Percentiles rank a stretch among this genome's conserved stretches.
phyloP scores from a whole-genome alignment of 2,888 invertebrate genomes.

The Synanthedon andrenaeformis region DNA sequence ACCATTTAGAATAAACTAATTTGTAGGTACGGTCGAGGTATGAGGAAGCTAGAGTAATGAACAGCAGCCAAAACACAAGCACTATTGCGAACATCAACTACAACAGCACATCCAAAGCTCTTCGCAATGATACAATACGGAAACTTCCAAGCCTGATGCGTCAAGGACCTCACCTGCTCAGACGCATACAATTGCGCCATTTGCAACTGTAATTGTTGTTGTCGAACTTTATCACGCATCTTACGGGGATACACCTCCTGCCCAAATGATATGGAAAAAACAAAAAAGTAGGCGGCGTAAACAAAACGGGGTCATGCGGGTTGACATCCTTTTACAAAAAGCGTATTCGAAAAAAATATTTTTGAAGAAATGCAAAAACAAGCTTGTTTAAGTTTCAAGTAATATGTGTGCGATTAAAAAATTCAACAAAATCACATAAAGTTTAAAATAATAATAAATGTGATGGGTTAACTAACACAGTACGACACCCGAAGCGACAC shows the following conservation, averaged over 20 bases:
- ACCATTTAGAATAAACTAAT: too few relatives aligned
- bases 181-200: conserved; percentile 69
- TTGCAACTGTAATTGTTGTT: conserved; percentile 74
- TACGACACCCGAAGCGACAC: conserved; percentile 50
- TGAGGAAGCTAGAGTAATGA: conserved; percentile 36
- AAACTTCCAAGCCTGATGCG: neutral
- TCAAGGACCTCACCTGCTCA: conserved; percentile 59
- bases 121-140: conserved; percentile 33
- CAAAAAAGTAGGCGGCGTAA: conserved; percentile 68
- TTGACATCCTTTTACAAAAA: conserved; percentile 35
- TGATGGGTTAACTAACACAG: conserved; percentile 46
- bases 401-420: conserved; percentile 30
- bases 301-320: conserved; percentile 64
- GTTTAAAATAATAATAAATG: conserved; percentile 25
- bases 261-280: conserved; percentile 71
- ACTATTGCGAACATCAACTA: conserved; percentile 40
- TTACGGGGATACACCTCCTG: conserved; percentile 85
- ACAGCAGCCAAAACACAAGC: conserved; percentile 46
- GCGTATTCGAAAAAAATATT: conserved; percentile 25
- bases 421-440: conserved; percentile 30
- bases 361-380: neutral
- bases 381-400: conserved; percentile 15
- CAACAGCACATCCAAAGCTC: conserved; percentile 69
- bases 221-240: conserved; percentile 83
- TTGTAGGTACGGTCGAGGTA: conserved; percentile 8